phyloP scores from a whole-genome alignment of 2,888 invertebrate genomes.

The Matsumyia berberina region DNA sequence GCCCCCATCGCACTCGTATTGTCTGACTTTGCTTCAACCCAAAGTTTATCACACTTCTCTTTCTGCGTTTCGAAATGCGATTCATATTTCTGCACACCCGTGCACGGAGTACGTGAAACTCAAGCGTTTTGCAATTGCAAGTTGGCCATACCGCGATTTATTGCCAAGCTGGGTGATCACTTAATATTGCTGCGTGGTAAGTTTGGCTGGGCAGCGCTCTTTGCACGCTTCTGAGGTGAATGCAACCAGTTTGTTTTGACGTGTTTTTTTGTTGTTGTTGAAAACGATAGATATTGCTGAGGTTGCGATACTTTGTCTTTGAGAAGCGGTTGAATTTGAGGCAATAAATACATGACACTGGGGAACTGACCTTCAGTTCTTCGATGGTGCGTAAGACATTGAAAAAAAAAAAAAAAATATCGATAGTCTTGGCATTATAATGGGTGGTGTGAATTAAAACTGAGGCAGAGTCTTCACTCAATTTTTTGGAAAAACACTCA shows the following conservation, averaged over 20 bases:
- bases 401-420: too few relatives aligned
- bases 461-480: too few relatives aligned
- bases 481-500: too few relatives aligned
- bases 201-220: conserved; percentile 13
- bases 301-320: conserved; percentile 10
- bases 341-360: neutral
- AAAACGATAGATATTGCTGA: conserved; percentile 2
- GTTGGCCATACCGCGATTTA: conserved; percentile 1
- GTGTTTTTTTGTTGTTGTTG: too few relatives aligned
- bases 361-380: conserved; percentile 14
- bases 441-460: too few relatives aligned
- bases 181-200: conserved; percentile 41
- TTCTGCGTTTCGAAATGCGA: conserved; percentile 39
- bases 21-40: conserved; percentile 26
- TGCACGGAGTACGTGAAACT: conserved; percentile 58
- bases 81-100: conserved; percentile 63
- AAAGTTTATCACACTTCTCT: conserved; percentile 40
- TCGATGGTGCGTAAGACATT: neutral
- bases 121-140: conserved; percentile 41
- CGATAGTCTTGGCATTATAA: too few relatives aligned
- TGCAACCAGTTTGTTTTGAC: conserved; percentile 27
- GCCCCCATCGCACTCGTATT: conserved; percentile 10
- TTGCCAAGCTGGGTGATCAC: conserved; percentile 32
- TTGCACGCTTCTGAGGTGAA: conserved; percentile 51
- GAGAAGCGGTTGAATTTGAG: conserved; percentile 8